Evolutionary conservation across 2,888 invertebrate species (phyloP), one percentile per base, ranked within the genome.

Genomic region (Salticus scenicus): DNA sequence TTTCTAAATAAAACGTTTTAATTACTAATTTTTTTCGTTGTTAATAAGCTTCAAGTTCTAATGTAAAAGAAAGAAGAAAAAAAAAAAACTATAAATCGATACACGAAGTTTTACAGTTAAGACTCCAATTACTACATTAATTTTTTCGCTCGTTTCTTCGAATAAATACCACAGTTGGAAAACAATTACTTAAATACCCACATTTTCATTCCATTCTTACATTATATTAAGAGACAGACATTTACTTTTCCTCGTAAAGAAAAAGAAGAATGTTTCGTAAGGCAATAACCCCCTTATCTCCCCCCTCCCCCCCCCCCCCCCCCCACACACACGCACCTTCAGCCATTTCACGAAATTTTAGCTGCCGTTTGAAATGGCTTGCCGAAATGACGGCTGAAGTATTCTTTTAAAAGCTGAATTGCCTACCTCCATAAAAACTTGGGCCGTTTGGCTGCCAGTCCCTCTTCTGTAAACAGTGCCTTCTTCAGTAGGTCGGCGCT

Each of bases 351-450:
- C 41, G 70, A 24, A 75, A 82, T 70, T 74, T 81, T 20, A 74
- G 74, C 82, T 70, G 57, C 42, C 63, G 41, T 37, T 74, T 64
- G 63, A 71, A 82, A 27, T 70, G 42, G 72, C 24, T 31, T 63
- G 51, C 74, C 57, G 63, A 76, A 82, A 82, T 70, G 64, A 75
- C 75, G 75, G 82, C 64, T 70, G 71, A 24, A 82, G 75, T 76
- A 82, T 75, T 75, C 10, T 64, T 71, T 75, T 82, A 82, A 57
- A 74, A 75, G 75, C 75, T 69, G 82, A 82, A 82, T 82, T 75
- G 64, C 82, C 82, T 47, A 75, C 75, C 41, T 27, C 24, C 51
- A 57, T 33, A 74, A 81, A 69, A 74, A 17, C 24, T 42, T 30
- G 7, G 4, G 20, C 47, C 57, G 33, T 70, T 77, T 77, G 37